Evolutionary conservation across 2,113 vertebrate species (phyloP).

Genomic region (Solea solea): DNA sequence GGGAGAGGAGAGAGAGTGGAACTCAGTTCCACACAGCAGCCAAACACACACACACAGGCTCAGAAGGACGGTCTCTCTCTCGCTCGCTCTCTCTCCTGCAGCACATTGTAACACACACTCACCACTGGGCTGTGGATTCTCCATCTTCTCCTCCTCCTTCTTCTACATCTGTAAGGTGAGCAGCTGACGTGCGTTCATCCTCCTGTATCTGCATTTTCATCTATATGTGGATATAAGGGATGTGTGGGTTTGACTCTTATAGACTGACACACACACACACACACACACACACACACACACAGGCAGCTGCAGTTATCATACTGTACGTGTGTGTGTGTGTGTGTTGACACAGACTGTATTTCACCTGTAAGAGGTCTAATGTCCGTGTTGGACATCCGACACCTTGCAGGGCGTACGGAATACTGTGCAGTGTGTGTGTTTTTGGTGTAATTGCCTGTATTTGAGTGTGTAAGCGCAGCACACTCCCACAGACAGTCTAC

Average conservation of each 20-base stretch:
- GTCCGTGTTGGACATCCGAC: too few relatives aligned
- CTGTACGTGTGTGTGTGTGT: background rate
- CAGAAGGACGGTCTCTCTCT: slow-evolving; percentile 62
- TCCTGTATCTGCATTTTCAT: slow-evolving; percentile 21
- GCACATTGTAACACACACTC: slow-evolving; percentile 8
- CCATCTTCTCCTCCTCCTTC: slow-evolving; percentile 28
- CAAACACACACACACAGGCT: slow-evolving; percentile 58
- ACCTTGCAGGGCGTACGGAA: too few relatives aligned
- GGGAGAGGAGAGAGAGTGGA: slow-evolving; percentile 49
- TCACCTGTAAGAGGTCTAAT: background rate
- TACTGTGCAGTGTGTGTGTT: background rate
- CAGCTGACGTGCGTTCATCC: slow-evolving; percentile 21
- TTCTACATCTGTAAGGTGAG: slow-evolving; percentile 65
- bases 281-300: too few relatives aligned
- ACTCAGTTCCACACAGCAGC: slow-evolving; percentile 69
- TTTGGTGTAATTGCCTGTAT: slow-evolving; percentile 7
- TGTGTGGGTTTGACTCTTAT: slow-evolving; percentile 24
- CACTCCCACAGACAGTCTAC: slow-evolving; percentile 37
- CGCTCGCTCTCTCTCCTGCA: slow-evolving; percentile 35
- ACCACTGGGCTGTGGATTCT: slow-evolving; percentile 63
- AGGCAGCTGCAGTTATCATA: slow-evolving; percentile 17
- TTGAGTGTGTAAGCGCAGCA: slow-evolving; percentile 49
- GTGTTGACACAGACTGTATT: background rate
- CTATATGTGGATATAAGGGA: slow-evolving; percentile 8
- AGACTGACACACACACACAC: slow-evolving; percentile 1